Conservation (phyloP, 2,888 invertebrate genomes). For the Bursaphelenchus okinawaensis region DNA sequence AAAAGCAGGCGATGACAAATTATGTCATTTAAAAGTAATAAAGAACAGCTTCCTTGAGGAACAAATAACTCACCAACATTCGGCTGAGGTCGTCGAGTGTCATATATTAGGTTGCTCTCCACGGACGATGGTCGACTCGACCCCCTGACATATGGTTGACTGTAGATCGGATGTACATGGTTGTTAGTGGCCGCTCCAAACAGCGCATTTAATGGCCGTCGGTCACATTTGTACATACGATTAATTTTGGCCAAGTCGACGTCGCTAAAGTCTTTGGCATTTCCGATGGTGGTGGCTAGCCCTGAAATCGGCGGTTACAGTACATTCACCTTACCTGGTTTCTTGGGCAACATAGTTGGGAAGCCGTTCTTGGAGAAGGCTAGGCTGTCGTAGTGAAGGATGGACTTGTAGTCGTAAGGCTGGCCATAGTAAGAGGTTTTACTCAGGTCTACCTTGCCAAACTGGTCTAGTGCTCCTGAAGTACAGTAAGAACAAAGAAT, state of each 20-base stretch:
- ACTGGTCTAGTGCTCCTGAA: conserved; percentile 56
- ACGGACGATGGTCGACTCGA: not conserved
- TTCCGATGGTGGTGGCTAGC: conserved; percentile 44
- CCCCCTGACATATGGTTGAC: not conserved
- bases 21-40: conserved; percentile 1
- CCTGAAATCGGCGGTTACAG: conserved; percentile 14
- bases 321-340: conserved; percentile 34
- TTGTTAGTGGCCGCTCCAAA: conserved; percentile 21
- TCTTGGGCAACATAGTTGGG: conserved; percentile 56
- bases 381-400: conserved; percentile 57
- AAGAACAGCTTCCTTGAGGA: not conserved
- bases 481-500: no score
- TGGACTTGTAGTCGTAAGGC: conserved; percentile 57
- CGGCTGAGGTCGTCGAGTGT: not conserved
- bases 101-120: not conserved
- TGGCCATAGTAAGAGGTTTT: conserved; percentile 58
- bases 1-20: no score
- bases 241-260: conserved; percentile 57
- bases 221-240: conserved; percentile 56
- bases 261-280: conserved; percentile 55
- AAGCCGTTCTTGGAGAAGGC: conserved; percentile 58
- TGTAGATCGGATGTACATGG: conserved; percentile 21
- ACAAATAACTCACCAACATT: not conserved
- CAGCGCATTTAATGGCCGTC: conserved; percentile 24
- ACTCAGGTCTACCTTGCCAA: conserved; percentile 57